Evolutionary conservation across 2,888 invertebrate species (phyloP).

Genomic region (Drosophila demipolita): DNA sequence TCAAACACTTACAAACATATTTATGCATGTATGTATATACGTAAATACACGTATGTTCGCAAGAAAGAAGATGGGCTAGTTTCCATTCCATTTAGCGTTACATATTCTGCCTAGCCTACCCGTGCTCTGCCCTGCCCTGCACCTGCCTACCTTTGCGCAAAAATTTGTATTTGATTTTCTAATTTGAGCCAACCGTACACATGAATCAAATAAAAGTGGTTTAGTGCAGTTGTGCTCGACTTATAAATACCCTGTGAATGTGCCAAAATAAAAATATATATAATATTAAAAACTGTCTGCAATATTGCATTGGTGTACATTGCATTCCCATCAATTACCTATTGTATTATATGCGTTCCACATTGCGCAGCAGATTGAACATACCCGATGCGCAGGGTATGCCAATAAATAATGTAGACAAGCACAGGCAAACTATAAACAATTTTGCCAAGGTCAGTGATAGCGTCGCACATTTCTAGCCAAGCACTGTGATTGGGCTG

Average conservation of each 20-base stretch:
- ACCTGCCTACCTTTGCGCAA: constrained; percentile 29
- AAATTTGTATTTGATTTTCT: constrained; percentile 71
- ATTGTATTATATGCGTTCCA: not conserved
- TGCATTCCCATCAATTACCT: not conserved
- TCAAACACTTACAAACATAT: constrained; percentile 15
- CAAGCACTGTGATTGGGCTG: not conserved
- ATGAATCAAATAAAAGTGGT: not conserved
- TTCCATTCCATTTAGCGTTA: constrained; percentile 1
- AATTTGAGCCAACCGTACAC: constrained; percentile 39
- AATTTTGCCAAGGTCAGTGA: constrained; percentile 76
- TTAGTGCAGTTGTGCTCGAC: not conserved
- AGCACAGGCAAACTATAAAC: constrained; percentile 9
- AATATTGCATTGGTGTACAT: not conserved
- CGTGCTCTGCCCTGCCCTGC: not conserved
- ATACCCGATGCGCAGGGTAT: not conserved
- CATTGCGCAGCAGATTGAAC: no score
- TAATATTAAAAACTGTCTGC: not conserved
- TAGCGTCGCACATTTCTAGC: constrained; percentile 44
- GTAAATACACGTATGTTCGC: not conserved
- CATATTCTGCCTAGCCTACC: not conserved
- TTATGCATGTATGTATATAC: not conserved
- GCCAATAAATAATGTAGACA: not conserved
- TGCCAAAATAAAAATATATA: not conserved
- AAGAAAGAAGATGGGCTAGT: constrained; percentile 24
- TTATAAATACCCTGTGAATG: not conserved